These are phyloP conservation scores for Tigriopus japonicus DNA, from an alignment of 1,140 invertebrate genomes.

Conservation along the genomic window DNA sequence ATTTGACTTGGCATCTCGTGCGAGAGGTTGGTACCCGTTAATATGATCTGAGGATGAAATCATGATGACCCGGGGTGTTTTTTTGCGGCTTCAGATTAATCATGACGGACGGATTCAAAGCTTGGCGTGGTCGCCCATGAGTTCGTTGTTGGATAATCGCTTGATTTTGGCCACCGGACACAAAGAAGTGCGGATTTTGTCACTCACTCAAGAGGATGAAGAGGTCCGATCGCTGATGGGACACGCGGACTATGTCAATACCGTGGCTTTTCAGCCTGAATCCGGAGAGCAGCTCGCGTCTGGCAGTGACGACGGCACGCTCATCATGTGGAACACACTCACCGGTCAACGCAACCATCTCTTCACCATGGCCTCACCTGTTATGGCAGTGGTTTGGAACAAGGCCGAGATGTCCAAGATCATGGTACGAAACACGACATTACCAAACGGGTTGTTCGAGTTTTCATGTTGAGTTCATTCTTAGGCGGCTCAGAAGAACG, in stretches of 20 bases:
- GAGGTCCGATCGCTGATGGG: constrained; percentile 2
- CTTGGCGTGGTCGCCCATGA: no score
- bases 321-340: not conserved
- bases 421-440: not conserved
- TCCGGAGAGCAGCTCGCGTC: not conserved
- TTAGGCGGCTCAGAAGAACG: not conserved
- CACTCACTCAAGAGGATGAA: no score
- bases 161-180: no score
- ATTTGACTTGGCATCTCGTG: no score
- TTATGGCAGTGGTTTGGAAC: constrained; percentile 8
- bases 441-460: not conserved
- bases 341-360: not conserved
- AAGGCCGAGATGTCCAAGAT: constrained; percentile 1
- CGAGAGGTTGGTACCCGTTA: no score
- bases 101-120: no score
- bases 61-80: no score
- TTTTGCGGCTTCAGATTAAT: no score
- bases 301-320: constrained; percentile 1
- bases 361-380: not conserved
- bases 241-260: constrained; percentile 5
- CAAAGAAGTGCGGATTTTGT: no score
- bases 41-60: no score
- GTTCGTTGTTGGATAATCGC: no score
- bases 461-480: not conserved
- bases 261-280: constrained; percentile 1